Percentiles rank a stretch among this genome's conserved stretches.
These are phyloP conservation scores for Caenorhabditis latens DNA, from an alignment of 1,140 invertebrate species.

Conservation along the genomic window DNA sequence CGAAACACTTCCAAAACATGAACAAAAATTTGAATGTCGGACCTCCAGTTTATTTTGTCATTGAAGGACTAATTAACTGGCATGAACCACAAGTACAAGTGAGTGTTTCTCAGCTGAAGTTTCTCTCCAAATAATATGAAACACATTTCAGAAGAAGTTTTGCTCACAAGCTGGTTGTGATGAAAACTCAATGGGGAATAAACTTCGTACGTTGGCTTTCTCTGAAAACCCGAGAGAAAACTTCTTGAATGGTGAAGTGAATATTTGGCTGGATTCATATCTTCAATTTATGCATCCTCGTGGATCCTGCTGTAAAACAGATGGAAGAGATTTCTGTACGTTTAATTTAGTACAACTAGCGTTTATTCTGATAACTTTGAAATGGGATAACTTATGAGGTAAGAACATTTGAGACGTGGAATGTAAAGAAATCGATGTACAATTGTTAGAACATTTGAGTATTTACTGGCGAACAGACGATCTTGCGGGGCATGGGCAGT, in stretches of 20 bases:
- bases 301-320: conserved; percentile 78
- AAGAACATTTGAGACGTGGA: neutral
- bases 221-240: conserved; percentile 81
- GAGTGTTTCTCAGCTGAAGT: neutral
- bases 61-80: conserved; percentile 85
- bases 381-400: conserved; percentile 36
- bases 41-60: conserved; percentile 91
- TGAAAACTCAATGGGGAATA: conserved; percentile 86
- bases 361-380: conserved; percentile 34
- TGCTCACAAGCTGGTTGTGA: conserved; percentile 83
- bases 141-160: conserved; percentile 84
- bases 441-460: neutral
- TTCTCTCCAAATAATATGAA: conserved; percentile 66
- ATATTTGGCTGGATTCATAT: conserved; percentile 93
- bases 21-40: conserved; percentile 86
- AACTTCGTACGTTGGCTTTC: conserved; percentile 82
- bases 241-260: conserved; percentile 85
- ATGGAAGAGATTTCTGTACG: conserved; percentile 29
- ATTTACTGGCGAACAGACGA: conserved; percentile 32
- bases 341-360: neutral
- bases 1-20: conserved; percentile 86
- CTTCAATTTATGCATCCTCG: conserved; percentile 84
- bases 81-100: conserved; percentile 9
- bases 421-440: neutral
- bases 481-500: conserved; percentile 47